Conservation (phyloP, 2,113 vertebrate genomes). For the Peromyscus leucopus region DNA sequence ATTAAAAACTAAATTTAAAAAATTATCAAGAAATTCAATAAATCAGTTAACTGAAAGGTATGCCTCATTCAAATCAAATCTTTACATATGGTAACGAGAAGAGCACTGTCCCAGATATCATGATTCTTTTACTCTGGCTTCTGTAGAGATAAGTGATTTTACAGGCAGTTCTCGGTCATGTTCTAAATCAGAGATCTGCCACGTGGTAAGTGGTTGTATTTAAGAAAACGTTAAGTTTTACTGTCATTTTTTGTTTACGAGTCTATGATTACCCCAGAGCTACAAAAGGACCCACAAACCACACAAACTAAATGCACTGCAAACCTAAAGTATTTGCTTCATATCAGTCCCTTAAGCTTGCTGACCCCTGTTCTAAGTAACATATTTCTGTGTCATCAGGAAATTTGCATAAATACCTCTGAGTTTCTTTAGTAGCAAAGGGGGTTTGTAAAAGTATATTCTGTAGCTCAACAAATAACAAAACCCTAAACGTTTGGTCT, state of each 20-base stretch:
- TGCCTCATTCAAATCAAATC: background rate
- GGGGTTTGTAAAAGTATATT: background rate
- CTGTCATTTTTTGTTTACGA: background rate
- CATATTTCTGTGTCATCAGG: background rate
- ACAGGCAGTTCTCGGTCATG: background rate
- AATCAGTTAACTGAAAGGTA: background rate
- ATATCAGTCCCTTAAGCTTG: background rate
- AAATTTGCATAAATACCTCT: background rate
- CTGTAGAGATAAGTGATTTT: background rate
- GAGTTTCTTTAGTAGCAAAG: background rate
- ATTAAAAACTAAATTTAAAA: background rate
- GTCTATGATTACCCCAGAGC: background rate
- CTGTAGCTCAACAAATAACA: conserved; percentile 34
- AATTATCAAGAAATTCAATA: background rate
- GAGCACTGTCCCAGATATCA: background rate
- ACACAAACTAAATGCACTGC: background rate
- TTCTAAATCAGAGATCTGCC: background rate
- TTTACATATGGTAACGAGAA: background rate
- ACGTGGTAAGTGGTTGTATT: background rate
- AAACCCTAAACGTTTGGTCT: background rate
- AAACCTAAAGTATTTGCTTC: background rate
- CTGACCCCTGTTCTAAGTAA: background rate
- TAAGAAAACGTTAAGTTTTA: background rate
- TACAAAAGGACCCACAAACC: background rate
- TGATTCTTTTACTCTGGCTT: background rate